phyloP scores from a whole-genome alignment of 2,797 vertebrate species.

The Phrynocephalus vlangalii region DNA sequence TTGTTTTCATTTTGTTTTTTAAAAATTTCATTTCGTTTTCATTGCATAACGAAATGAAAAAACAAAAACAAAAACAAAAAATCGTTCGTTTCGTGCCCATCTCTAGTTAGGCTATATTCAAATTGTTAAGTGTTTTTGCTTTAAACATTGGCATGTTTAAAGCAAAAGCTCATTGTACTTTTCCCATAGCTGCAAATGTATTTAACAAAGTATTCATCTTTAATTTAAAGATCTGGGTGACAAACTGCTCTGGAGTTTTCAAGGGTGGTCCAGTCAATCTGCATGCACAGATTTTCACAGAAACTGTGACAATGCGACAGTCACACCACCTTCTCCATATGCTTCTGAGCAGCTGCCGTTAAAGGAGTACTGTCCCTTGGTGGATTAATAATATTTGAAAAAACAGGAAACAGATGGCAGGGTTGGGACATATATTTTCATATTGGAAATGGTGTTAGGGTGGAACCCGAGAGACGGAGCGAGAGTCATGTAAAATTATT shows the following conservation, averaged over 20 bases:
- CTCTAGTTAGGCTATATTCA: too few species aligned
- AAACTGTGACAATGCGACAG: constrained; percentile 10
- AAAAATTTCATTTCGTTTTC: too few species aligned
- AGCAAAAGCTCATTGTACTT: neutral
- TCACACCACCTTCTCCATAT: constrained; percentile 6
- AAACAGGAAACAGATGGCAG: constrained; percentile 42
- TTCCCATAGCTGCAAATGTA: neutral
- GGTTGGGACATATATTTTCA: constrained; percentile 3
- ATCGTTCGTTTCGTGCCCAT: too few species aligned
- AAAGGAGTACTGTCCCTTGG: neutral
- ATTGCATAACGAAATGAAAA: too few species aligned
- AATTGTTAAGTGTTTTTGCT: neutral
- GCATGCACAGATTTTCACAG: constrained; percentile 2
- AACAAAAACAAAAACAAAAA: too few species aligned
- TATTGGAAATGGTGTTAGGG: neutral
- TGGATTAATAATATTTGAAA: constrained; percentile 21
- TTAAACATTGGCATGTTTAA: neutral
- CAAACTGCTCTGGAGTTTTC: constrained; percentile 6
- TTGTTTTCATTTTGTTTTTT: too few species aligned
- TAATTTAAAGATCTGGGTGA: neutral
- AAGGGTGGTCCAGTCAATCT: neutral
- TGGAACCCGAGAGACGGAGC: neutral
- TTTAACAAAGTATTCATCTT: constrained; percentile 3
- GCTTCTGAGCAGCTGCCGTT: constrained; percentile 5
- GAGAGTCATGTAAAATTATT: constrained; percentile 11